These are phyloP conservation scores for Thryonomys swinderianus DNA, from an alignment of 2,113 vertebrate species.

Conservation along the genomic window DNA sequence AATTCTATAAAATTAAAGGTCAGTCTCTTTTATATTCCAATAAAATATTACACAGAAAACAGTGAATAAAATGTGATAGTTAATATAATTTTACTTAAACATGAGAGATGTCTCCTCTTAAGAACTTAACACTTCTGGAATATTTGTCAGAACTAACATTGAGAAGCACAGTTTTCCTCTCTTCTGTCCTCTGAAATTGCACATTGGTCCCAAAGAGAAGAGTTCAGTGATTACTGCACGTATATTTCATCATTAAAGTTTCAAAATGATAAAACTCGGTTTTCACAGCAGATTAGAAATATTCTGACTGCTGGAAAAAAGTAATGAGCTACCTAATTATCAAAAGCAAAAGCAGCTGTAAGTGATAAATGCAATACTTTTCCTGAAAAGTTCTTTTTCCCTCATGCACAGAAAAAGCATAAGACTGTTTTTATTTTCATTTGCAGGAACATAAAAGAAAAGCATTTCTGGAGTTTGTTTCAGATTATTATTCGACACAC, in stretches of 20 bases:
- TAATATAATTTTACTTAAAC: conserved; percentile 80
- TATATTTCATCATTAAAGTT: conserved; percentile 71
- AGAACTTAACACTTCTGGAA: conserved; percentile 71
- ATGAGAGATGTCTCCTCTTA: conserved; percentile 55
- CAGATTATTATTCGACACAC: background rate
- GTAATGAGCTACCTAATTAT: conserved; percentile 79
- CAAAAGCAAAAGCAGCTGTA: conserved; percentile 77
- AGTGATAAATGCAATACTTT: conserved; percentile 60
- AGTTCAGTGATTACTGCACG: conserved; percentile 77
- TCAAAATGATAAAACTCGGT: conserved; percentile 72
- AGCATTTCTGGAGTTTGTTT: background rate
- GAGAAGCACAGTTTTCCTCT: conserved; percentile 69
- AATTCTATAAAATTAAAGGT: conserved; percentile 72
- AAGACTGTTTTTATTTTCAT: conserved; percentile 7
- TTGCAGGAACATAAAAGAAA: background rate
- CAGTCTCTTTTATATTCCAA: conserved; percentile 73
- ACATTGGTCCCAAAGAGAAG: conserved; percentile 74
- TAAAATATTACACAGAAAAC: conserved; percentile 67
- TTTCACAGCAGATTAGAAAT: conserved; percentile 73
- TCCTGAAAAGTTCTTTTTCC: conserved; percentile 72
- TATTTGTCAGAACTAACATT: conserved; percentile 85
- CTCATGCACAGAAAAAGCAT: conserved; percentile 53
- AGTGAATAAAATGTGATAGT: conserved; percentile 76
- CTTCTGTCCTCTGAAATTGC: conserved; percentile 67
- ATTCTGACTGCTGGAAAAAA: conserved; percentile 74